These are phyloP conservation scores for Criorhina ranunculi DNA, from an alignment of 2,888 invertebrate species.

Conservation along the genomic window DNA sequence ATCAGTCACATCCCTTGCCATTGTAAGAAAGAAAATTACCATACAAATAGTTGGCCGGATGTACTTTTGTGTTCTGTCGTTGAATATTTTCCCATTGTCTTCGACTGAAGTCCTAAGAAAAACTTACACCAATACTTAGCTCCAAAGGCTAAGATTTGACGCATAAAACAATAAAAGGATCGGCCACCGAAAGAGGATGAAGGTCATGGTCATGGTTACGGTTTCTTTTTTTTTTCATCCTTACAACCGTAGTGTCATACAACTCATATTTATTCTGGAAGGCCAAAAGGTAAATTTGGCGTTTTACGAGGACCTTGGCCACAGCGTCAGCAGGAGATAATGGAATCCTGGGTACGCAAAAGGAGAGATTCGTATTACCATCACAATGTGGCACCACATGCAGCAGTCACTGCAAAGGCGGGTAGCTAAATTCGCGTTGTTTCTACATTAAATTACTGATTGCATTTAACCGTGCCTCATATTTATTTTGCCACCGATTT, in stretches of 20 bases:
- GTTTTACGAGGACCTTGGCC: slow-evolving; percentile 47
- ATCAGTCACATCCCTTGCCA: neutral
- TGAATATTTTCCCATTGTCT: neutral
- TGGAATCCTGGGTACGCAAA: slow-evolving; percentile 22
- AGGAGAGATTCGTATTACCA: slow-evolving; percentile 31
- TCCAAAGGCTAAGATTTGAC: neutral
- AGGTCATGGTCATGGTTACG: slow-evolving; percentile 12
- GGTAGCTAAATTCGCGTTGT: slow-evolving; percentile 21
- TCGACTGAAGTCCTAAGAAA: neutral
- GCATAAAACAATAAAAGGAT: neutral
- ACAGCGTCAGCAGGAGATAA: slow-evolving; percentile 52
- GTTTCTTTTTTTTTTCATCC: slow-evolving; percentile 1
- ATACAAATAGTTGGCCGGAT: neutral
- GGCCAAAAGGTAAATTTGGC: slow-evolving; percentile 52
- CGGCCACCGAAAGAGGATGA: neutral
- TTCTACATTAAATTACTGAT: slow-evolving; percentile 29
- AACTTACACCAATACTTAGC: neutral
- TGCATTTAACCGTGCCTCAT: neutral
- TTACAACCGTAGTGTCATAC: slow-evolving; percentile 46
- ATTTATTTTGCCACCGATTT: slow-evolving; percentile 17
- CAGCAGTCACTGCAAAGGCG: slow-evolving; percentile 22
- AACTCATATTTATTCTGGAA: slow-evolving; percentile 53
- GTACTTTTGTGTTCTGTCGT: neutral
- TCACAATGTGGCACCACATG: slow-evolving; percentile 28
- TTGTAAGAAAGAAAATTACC: neutral